These are phyloP conservation scores for Caenorhabditis sp. DNA, from an alignment of 2,888 invertebrate genomes.

Conservation along the genomic window DNA sequence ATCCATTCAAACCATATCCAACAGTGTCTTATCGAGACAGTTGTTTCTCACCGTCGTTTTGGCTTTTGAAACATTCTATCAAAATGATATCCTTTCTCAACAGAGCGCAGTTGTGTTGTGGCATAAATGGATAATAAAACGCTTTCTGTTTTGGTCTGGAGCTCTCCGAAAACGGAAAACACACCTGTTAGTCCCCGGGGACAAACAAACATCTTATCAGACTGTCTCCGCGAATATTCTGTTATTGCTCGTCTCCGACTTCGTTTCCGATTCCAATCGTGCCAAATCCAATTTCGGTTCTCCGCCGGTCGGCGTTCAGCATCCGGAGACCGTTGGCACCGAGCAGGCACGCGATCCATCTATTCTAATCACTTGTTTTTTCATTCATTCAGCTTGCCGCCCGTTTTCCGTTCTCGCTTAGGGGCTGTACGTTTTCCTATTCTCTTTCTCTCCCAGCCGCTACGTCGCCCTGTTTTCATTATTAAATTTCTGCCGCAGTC, in stretches of 20 bases:
- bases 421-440: conserved; percentile 2
- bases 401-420: no score
- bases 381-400: neutral
- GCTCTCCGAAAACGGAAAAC: no score
- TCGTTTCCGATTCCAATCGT: neutral
- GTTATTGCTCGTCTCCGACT: conserved; percentile 16
- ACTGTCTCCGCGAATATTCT: neutral
- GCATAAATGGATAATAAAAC: no score
- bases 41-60: no score
- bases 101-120: no score
- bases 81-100: no score
- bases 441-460: no score
- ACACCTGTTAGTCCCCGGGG: neutral
- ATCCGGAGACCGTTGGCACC: conserved; percentile 17
- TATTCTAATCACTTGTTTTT: conserved; percentile 16
- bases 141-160: no score
- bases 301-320: no score
- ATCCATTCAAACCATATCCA: no score
- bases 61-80: no score
- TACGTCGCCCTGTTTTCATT: conserved; percentile 5
- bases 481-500: neutral
- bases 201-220: neutral
- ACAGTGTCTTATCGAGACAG: no score
- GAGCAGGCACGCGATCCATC: neutral
- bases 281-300: conserved; percentile 34